Conservation (phyloP, 1,140 invertebrate species). For the Drosophila varians region DNA sequence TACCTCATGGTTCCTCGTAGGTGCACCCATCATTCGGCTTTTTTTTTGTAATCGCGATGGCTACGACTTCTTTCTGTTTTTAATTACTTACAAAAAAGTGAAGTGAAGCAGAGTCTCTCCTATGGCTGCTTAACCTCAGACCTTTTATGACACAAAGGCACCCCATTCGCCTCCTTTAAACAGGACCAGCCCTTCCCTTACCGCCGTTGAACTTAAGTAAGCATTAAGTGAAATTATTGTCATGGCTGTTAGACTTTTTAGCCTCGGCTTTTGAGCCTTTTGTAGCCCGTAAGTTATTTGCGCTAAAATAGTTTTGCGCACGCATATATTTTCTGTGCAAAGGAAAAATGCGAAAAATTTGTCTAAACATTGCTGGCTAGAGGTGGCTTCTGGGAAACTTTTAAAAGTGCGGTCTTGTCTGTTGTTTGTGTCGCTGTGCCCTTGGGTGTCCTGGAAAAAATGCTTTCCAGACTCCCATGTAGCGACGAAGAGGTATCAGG, state of each 20-base stretch:
- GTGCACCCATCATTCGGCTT: constrained; percentile 1
- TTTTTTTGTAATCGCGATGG: neutral
- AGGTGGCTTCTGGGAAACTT: constrained; percentile 25
- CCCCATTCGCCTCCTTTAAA: neutral
- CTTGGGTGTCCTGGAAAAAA: constrained; percentile 15
- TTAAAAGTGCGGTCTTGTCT: neutral
- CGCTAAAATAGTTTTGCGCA: constrained; percentile 56
- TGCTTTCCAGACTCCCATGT: constrained; percentile 8
- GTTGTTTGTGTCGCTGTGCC: constrained; percentile 16
- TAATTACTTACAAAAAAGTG: constrained; percentile 74
- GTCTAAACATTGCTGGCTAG: constrained; percentile 53
- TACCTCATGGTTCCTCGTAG: too few species aligned
- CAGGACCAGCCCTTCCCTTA: too few species aligned
- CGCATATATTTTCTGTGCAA: constrained; percentile 33
- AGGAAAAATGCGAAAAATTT: constrained; percentile 58
- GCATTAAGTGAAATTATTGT: constrained; percentile 79
- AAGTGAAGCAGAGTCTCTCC: constrained; percentile 53
- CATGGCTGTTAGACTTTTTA: constrained; percentile 48
- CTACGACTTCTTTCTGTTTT: constrained; percentile 44
- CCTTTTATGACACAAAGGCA: constrained; percentile 44
- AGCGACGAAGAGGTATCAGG: too few species aligned
- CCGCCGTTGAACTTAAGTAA: constrained; percentile 38
- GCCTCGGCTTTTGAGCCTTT: constrained; percentile 39
- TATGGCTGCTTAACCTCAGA: constrained; percentile 79
- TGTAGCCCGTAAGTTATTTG: constrained; percentile 43